These are phyloP conservation scores for Sebastes wilsoni DNA, from an alignment of 2,797 vertebrate species.

Conservation along the genomic window DNA sequence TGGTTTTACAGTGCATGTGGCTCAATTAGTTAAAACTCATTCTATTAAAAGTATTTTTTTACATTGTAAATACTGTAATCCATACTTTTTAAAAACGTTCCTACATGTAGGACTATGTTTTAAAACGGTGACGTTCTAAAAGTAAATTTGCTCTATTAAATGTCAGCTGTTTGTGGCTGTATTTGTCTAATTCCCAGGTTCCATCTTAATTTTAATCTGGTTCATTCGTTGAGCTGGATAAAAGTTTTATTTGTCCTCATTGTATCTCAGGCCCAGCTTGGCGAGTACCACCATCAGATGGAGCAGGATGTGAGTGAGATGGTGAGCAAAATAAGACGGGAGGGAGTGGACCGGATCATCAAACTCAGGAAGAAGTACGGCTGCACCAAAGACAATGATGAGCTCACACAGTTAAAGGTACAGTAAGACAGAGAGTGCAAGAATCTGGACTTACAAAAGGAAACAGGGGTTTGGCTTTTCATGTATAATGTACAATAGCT, in stretches of 20 bases:
- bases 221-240: neutral
- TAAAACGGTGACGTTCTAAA: neutral
- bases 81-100: neutral
- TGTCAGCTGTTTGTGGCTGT: neutral
- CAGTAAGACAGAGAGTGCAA: neutral
- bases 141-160: neutral
- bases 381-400: slow-evolving; percentile 64
- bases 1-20: neutral
- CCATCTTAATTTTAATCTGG: neutral
- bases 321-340: slow-evolving; percentile 75
- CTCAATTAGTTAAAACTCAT: neutral
- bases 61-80: too few species aligned
- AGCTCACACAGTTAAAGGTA: slow-evolving; percentile 69
- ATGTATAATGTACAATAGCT: neutral
- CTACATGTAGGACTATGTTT: neutral
- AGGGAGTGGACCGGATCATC: slow-evolving; percentile 74
- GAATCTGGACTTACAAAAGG: neutral
- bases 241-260: rapidly evolving
- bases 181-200: neutral
- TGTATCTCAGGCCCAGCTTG: slow-evolving; percentile 73
- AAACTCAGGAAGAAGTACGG: slow-evolving; percentile 79
- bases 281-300: slow-evolving; percentile 75
- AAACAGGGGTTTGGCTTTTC: neutral
- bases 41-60: neutral
- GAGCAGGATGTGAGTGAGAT: slow-evolving; percentile 77